Conservation (phyloP, 2,797 vertebrate species). For the Philypnodon macrostomus region DNA sequence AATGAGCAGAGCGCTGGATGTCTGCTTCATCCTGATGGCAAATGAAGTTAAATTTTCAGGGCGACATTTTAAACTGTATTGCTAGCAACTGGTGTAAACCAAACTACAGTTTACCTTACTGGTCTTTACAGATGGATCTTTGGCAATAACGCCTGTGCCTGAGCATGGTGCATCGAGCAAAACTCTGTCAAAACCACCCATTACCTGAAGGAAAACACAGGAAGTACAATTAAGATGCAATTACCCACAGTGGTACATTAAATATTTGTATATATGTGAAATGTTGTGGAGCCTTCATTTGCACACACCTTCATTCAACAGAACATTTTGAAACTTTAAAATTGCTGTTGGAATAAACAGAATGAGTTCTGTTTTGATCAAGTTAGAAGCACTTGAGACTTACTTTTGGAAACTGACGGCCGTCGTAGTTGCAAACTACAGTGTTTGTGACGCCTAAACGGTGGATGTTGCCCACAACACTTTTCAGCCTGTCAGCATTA, state of each 20-base stretch:
- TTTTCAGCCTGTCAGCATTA: slow-evolving; percentile 85
- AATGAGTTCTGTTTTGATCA: no score
- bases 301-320: no score
- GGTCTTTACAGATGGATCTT: slow-evolving; percentile 95
- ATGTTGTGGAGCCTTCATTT: no score
- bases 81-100: neutral
- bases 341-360: no score
- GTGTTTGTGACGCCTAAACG: slow-evolving; percentile 92
- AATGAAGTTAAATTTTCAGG: slow-evolving; percentile 11
- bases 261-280: no score
- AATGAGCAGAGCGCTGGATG: slow-evolving; percentile 87
- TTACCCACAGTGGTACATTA: no score
- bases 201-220: slow-evolving; percentile 74
- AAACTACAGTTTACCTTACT: slow-evolving; percentile 79
- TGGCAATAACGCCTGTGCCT: slow-evolving; percentile 93
- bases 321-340: no score
- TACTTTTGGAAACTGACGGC: slow-evolving; percentile 94
- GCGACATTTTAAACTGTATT: neutral
- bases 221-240: neutral
- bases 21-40: slow-evolving; percentile 84
- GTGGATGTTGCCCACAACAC: slow-evolving; percentile 95
- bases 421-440: slow-evolving; percentile 90
- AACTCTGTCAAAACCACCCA: slow-evolving; percentile 93
- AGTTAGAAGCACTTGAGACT: neutral
- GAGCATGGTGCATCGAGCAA: slow-evolving; percentile 97